Base-by-base conservation (phyloP, 2,113 vertebrate species). In the Laticauda colubrina region DNA sequence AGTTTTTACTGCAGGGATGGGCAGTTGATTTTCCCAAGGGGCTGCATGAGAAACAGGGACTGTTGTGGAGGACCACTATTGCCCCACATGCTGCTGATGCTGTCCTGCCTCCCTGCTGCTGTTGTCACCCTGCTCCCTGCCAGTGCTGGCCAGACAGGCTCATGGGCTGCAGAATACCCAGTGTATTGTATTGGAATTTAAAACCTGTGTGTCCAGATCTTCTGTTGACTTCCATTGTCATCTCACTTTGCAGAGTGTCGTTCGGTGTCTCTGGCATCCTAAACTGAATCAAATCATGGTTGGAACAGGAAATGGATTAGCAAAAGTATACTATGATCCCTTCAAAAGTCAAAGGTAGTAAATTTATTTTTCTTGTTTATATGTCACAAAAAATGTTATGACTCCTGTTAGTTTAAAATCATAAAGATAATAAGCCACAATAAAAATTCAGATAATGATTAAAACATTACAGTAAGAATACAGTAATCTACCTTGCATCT, bases 271-370 rank as follows among this genome's bases (percentile, higher is more conserved):
- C 94, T 99, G 99, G 99, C 99, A 99, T 96, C 99, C 99, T 12
- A 99, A 99, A 96, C 97, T 99, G 92, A 99, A 99, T 95, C 99
- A 99, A 97, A 98, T 99, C 94, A 99, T 99, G 98, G 98, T 98
- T 95, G 99, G 99, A 95, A 99, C 99, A 48, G 98, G 97, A 91
- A 99, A 99, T 39, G 99, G 99, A 93, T 95, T 99, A 96, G 98
- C 98, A 61, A 99, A 99, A 97, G 99, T 99, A 14, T 99, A 99
- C 95, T 99, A 99, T 55, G 99, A 99, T 96, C 99, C 99, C 61
- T 95, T 98, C 94, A 99, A 98, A 97, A 99, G 99, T 95, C 99
- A 99, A 97, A 99, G 99, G 99, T 99, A 98, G 0, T 94, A 43
- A 34, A 48, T 87, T 34, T 51, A 21, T 64, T 21, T 4, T 81